phyloP scores from a whole-genome alignment of 2,888 invertebrate species.

The Stramonita haemastoma region DNA sequence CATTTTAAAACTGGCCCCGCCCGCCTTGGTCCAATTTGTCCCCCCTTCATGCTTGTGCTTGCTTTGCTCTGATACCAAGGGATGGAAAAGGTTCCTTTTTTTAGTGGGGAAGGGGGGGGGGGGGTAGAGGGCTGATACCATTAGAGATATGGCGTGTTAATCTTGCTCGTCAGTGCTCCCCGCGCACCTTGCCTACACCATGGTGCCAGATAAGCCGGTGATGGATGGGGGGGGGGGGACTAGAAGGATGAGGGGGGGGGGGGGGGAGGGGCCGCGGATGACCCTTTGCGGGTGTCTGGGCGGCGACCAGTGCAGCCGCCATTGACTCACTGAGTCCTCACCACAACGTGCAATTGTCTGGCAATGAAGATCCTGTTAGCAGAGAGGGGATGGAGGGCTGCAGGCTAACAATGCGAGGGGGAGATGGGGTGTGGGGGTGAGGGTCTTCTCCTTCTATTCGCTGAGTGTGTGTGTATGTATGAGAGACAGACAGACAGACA shows the following conservation, averaged over 20 bases:
- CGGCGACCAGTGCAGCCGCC: not conserved
- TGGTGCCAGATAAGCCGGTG: constrained; percentile 38
- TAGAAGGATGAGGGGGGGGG: not conserved
- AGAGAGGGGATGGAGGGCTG: not conserved
- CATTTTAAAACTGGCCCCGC: constrained; percentile 35
- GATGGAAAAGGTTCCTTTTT: too few species aligned
- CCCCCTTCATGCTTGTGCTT: not conserved
- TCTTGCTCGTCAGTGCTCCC: constrained; percentile 31
- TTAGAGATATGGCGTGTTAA: constrained; percentile 43
- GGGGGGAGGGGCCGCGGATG: not conserved
- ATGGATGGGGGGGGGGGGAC: constrained; percentile 1
- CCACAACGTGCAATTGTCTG: constrained; percentile 36
- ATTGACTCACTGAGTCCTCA: not conserved
- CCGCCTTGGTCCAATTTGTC: constrained; percentile 28
- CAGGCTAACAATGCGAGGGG: not conserved
- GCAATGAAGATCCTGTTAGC: constrained; percentile 32
- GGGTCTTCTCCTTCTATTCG: not conserved
- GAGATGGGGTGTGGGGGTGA: not conserved
- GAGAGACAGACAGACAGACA: too few species aligned
- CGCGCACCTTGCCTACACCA: constrained; percentile 37
- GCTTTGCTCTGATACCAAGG: too few species aligned
- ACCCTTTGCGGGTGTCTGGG: constrained; percentile 15
- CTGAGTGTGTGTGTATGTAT: too few species aligned
- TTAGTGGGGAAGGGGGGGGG: not conserved
- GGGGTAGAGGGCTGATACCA: constrained; percentile 32